A percentile compares a stretch with the other conserved stretches of the same genome.
These are phyloP conservation scores for Apamea anceps DNA, from an alignment of 2,888 invertebrate species.

Conservation along the genomic window DNA sequence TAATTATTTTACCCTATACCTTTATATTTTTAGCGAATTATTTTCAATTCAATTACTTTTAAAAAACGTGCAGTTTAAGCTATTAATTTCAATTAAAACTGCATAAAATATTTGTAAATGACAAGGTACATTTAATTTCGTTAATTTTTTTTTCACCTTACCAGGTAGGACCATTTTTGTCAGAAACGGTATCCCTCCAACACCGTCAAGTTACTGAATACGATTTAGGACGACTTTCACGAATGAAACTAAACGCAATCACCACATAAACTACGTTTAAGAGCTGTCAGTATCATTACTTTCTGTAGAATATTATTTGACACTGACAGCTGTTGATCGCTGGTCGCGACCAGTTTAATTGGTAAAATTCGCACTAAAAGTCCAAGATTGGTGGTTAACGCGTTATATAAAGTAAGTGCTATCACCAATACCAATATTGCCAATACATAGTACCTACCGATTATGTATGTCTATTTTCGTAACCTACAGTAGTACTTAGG, in stretches of 20 bases:
- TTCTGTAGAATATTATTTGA: background rate
- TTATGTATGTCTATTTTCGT: background rate
- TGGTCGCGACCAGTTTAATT: background rate
- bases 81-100: background rate
- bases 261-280: background rate
- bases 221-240: background rate
- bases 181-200: background rate
- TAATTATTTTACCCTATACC: background rate
- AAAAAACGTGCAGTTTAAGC: background rate
- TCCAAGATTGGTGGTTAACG: background rate
- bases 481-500: background rate
- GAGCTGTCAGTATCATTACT: background rate
- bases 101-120: background rate
- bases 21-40: background rate
- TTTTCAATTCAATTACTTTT: background rate
- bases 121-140: background rate
- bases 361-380: background rate
- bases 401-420: background rate
- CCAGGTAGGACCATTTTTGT: background rate
- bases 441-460: background rate
- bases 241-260: background rate
- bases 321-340: background rate
- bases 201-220: background rate
- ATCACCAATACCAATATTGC: background rate
- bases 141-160: background rate